A percentile compares a stretch with the other conserved stretches of the same genome.
Conservation (phyloP, 2,113 vertebrate species). For the Cochlearius cochlearius region DNA sequence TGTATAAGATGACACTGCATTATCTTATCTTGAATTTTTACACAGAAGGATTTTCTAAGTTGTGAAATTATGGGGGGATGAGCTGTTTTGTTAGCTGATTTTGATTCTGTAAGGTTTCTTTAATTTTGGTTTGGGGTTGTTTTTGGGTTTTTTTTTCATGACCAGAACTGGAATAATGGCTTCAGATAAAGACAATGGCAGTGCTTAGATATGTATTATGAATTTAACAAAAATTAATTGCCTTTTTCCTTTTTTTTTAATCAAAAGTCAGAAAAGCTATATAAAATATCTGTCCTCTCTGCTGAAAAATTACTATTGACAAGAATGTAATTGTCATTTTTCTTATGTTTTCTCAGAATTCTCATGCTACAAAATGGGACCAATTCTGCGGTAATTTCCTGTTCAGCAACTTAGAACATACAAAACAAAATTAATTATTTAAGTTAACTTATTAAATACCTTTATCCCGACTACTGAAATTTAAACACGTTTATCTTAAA, state of each 20-base stretch:
- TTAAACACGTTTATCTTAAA: background rate
- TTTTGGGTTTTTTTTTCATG: background rate
- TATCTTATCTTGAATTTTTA: background rate
- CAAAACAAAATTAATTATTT: accelerated
- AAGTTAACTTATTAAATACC: accelerated
- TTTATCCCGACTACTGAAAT: background rate
- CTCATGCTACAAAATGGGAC: background rate
- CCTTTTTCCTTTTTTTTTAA: background rate
- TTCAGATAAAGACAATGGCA: background rate
- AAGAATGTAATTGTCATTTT: background rate
- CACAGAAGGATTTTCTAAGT: background rate
- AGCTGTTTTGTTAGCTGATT: background rate
- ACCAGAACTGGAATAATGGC: background rate
- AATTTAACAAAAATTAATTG: background rate
- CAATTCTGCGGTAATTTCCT: background rate
- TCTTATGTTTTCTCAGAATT: background rate
- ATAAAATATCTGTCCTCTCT: background rate
- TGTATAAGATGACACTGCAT: background rate
- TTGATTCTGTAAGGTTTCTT: background rate
- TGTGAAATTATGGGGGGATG: background rate
- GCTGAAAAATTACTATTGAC: background rate
- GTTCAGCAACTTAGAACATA: background rate
- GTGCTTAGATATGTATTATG: background rate
- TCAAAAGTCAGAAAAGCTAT: background rate
- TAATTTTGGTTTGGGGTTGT: background rate